Percentiles rank a stretch among this genome's conserved stretches.
These are phyloP conservation scores for Drosophila persimilis DNA, from an alignment of 1,140 invertebrate species.

Conservation along the genomic window DNA sequence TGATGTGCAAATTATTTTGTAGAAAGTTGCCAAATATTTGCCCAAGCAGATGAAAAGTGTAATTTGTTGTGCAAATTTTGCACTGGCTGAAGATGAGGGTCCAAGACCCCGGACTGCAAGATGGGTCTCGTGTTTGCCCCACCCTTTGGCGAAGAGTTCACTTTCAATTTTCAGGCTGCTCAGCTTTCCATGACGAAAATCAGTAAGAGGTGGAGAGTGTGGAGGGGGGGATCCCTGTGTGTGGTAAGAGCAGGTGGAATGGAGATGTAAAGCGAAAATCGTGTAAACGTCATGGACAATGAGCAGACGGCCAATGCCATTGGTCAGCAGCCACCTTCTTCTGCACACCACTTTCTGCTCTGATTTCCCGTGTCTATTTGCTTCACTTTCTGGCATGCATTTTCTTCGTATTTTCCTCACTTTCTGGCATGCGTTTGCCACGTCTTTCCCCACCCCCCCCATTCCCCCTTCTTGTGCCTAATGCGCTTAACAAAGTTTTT, in stretches of 20 bases:
- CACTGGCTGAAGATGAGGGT: too few relatives aligned
- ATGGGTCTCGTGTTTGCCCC: too few relatives aligned
- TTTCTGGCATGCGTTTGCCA: too few relatives aligned
- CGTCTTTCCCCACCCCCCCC: too few relatives aligned
- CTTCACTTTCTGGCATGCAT: slow-evolving; percentile 17
- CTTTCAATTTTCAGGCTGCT: slow-evolving; percentile 41
- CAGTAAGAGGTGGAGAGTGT: not conserved
- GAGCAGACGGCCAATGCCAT: slow-evolving; percentile 57
- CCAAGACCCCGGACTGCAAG: too few relatives aligned
- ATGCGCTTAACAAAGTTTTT: slow-evolving; percentile 76
- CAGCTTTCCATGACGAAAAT: slow-evolving; percentile 21
- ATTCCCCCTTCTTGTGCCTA: slow-evolving; percentile 22
- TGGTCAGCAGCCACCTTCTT: slow-evolving; percentile 29
- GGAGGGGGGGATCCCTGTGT: slow-evolving; percentile 1
- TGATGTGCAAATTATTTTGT: slow-evolving; percentile 29
- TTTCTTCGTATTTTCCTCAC: too few relatives aligned
- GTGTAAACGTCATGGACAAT: slow-evolving; percentile 76
- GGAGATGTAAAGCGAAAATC: slow-evolving; percentile 46
- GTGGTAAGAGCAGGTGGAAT: slow-evolving; percentile 50
- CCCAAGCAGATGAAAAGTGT: slow-evolving; percentile 35
- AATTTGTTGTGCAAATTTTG: slow-evolving; percentile 37
- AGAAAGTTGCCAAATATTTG: slow-evolving; percentile 57
- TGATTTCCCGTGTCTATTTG: slow-evolving; percentile 8
- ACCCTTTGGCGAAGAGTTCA: slow-evolving; percentile 16
- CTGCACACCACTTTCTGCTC: not conserved